Evolutionary conservation across 2,113 vertebrate species (phyloP).

Genomic region (Upupa epops): DNA sequence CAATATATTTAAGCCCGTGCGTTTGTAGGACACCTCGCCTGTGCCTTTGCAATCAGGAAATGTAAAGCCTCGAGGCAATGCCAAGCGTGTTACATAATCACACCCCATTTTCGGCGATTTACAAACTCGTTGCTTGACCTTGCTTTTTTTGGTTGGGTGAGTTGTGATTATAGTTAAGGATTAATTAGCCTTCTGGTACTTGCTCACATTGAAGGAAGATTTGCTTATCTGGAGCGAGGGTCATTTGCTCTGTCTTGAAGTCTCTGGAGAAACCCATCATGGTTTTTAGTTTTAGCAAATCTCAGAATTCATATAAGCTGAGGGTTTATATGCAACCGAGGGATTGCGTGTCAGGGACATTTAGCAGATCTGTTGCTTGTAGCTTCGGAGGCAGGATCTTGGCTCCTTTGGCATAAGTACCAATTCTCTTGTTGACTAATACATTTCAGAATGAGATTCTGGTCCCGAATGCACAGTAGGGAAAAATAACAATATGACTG

Average conservation of each 20-base stretch:
- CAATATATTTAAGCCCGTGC: not conserved
- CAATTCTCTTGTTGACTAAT: not conserved
- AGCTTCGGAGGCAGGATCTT: not conserved
- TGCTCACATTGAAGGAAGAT: not conserved
- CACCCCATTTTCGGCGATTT: not conserved
- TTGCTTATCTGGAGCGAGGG: constrained; percentile 11
- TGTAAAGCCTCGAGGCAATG: not conserved
- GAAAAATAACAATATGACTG: not conserved
- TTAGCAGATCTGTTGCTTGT: not conserved
- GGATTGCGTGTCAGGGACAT: not conserved
- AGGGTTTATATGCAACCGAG: not conserved
- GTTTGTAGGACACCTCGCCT: constrained; percentile 11
- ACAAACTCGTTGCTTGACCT: constrained; percentile 16
- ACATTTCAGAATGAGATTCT: constrained; percentile 12
- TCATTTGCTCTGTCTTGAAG: not conserved
- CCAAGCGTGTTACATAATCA: not conserved
- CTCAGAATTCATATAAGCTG: constrained; percentile 14
- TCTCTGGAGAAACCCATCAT: not conserved
- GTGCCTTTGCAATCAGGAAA: constrained; percentile 1
- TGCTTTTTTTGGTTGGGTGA: constrained; percentile 10
- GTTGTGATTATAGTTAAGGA: constrained; percentile 11
- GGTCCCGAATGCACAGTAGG: not conserved
- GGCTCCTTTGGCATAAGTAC: not conserved
- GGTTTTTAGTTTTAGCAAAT: not conserved
- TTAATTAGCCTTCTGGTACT: constrained; percentile 40